Evolutionary conservation across 2,113 vertebrate species (phyloP).

Genomic region (Archilochus colubris): DNA sequence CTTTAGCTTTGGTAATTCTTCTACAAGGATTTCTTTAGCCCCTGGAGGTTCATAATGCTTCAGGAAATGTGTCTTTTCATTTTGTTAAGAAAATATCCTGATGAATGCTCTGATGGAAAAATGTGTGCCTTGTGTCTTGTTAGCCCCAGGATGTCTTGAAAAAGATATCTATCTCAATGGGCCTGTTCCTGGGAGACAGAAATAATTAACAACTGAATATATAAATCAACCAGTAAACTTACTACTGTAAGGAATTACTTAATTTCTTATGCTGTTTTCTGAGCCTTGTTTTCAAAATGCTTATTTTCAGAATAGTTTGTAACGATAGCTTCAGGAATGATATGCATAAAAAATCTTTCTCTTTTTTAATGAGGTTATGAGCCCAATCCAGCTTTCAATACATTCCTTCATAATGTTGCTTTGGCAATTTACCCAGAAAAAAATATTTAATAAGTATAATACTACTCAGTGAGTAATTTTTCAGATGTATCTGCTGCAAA

Average conservation of each 20-base stretch:
- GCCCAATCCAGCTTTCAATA: background rate
- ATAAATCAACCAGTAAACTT: background rate
- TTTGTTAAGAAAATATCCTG: slow-evolving; percentile 52
- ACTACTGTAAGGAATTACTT: background rate
- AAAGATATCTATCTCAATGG: background rate
- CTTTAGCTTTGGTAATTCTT: slow-evolving; percentile 45
- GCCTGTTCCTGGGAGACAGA: background rate
- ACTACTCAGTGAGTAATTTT: background rate
- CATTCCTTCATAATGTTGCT: background rate
- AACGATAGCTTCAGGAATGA: background rate
- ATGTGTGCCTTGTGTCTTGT: background rate
- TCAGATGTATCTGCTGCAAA: background rate
- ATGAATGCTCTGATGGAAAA: slow-evolving; percentile 8
- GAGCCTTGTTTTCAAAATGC: background rate
- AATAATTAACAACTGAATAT: background rate
- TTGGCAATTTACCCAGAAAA: background rate
- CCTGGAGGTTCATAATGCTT: background rate
- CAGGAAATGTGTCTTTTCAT: slow-evolving; percentile 18
- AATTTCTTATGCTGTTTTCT: background rate
- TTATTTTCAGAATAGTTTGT: background rate
- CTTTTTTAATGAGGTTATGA: background rate
- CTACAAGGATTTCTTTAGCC: slow-evolving; percentile 33
- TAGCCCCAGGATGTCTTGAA: slow-evolving; percentile 10
- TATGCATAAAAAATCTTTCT: background rate
- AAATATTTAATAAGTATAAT: background rate